A percentile compares a stretch with the other conserved stretches of the same genome.
Conservation (phyloP, 2,888 invertebrate species). For the Caenorhabditis sp. region DNA sequence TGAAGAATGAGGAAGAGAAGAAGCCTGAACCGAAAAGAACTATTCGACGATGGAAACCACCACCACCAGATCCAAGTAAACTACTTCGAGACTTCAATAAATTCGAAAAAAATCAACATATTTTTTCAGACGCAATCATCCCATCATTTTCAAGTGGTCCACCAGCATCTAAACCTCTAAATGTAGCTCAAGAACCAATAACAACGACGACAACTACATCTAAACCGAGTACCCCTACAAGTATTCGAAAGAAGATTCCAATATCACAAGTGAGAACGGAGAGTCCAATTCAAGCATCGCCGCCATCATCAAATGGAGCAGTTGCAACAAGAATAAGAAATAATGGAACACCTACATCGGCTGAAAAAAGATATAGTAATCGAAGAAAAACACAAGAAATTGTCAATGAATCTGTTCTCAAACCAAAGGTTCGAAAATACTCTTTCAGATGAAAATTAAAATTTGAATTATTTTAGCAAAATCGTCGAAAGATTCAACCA, state of each 20-base stretch:
- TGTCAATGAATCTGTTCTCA: constrained; percentile 51
- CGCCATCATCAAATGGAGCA: constrained; percentile 38
- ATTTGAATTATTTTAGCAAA: constrained; percentile 10
- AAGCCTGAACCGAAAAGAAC: constrained; percentile 52
- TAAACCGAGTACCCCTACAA: constrained; percentile 26
- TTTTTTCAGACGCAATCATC: constrained; percentile 29
- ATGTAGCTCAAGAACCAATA: background rate
- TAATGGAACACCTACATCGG: constrained; percentile 22
- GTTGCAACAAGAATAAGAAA: constrained; percentile 56
- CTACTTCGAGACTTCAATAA: background rate
- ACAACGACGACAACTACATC: constrained; percentile 13
- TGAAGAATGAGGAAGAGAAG: constrained; percentile 20
- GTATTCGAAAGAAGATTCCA: constrained; percentile 13
- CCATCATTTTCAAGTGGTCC: constrained; percentile 29
- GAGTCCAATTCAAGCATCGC: constrained; percentile 1
- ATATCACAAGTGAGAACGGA: constrained; percentile 7
- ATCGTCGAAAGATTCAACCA: constrained; percentile 40
- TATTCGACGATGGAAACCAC: constrained; percentile 48
- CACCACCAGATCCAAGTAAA: constrained; percentile 39
- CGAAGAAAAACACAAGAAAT: constrained; percentile 65
- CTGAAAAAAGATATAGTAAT: constrained; percentile 37
- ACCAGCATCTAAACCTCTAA: constrained; percentile 15
- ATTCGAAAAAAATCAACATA: background rate
- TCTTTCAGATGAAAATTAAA: constrained; percentile 3
- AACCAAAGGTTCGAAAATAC: constrained; percentile 23